Percentiles rank a stretch among this genome's conserved stretches.
Conservation (phyloP, 2,113 vertebrate genomes). For the Urocynchramus pylzowi region DNA sequence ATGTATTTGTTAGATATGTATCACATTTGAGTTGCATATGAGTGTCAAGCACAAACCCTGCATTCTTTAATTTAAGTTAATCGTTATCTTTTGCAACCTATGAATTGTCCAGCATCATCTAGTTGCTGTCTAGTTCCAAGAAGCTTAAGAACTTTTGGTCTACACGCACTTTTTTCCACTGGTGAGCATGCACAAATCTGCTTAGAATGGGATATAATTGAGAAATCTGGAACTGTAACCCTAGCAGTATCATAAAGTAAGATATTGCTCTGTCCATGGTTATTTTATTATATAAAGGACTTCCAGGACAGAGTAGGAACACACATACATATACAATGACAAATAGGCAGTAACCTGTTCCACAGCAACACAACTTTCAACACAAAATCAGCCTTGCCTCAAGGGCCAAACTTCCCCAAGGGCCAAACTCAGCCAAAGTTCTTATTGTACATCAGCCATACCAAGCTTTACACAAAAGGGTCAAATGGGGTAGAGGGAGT, state of each 20-base stretch:
- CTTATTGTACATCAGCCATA: neutral
- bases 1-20: neutral
- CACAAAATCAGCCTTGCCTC: neutral
- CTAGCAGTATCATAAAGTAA: neutral
- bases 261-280: neutral
- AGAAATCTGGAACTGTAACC: neutral
- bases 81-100: neutral
- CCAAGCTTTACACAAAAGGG: neutral
- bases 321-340: neutral
- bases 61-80: neutral
- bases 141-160: neutral
- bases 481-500: neutral
- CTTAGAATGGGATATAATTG: neutral
- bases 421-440: neutral
- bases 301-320: neutral
- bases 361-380: neutral
- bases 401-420: neutral
- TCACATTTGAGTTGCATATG: neutral
- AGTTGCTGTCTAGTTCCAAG: neutral
- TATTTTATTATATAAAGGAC: neutral
- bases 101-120: neutral
- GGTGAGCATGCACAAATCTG: neutral
- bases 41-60: neutral
- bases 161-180: neutral
- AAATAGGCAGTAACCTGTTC: neutral